Percentiles rank a stretch among this genome's conserved stretches.
Conservation (phyloP, 2,113 vertebrate genomes). For the Rhinogobius similis region DNA sequence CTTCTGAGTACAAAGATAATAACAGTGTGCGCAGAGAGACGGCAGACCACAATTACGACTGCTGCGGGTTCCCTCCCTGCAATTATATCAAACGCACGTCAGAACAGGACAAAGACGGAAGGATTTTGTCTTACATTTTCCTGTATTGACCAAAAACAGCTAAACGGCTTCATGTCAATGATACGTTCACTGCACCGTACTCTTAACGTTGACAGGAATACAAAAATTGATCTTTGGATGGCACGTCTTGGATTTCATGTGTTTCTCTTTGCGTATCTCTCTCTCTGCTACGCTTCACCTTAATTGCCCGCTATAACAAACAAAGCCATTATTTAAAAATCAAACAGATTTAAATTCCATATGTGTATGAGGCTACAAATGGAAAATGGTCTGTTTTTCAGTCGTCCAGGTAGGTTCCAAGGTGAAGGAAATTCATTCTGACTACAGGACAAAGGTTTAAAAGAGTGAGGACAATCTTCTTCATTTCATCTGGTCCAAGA, state of each 20-base stretch:
- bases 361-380: background rate
- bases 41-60: background rate
- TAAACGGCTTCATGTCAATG: background rate
- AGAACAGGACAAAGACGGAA: background rate
- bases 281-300: background rate
- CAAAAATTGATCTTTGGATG: background rate
- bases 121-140: background rate
- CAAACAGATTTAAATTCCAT: background rate
- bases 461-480: no score
- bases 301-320: no score
- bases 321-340: background rate
- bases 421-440: no score
- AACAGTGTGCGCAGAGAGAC: background rate
- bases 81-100: background rate
- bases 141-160: background rate
- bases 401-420: no score
- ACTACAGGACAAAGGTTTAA: no score
- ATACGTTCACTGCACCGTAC: background rate
- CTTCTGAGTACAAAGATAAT: conserved; percentile 5
- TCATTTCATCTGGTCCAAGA: no score
- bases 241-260: no score
- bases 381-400: background rate
- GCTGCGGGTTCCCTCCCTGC: background rate
- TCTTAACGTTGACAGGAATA: background rate
- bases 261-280: no score